Conservation (phyloP, 2,113 vertebrate species). For the Tenrec ecaudatus region DNA sequence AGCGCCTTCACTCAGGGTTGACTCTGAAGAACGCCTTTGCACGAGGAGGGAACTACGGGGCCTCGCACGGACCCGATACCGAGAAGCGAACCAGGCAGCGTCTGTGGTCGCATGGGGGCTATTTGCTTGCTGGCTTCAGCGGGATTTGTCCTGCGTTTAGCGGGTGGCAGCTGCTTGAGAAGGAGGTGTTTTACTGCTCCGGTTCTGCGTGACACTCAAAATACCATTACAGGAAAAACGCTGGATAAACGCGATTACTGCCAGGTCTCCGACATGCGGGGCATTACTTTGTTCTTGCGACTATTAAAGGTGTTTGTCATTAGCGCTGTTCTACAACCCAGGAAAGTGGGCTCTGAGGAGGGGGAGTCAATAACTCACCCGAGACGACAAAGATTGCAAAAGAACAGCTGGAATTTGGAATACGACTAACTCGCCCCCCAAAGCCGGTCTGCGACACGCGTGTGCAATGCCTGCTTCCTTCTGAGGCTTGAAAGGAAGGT, state of each 20-base stretch:
- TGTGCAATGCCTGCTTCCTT: background rate
- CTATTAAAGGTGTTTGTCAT: conserved; percentile 57
- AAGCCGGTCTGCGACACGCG: background rate
- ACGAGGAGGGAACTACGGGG: background rate
- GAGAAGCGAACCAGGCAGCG: background rate
- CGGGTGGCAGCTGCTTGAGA: conserved; percentile 56
- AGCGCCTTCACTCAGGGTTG: conserved; percentile 18
- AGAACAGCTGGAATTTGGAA: background rate
- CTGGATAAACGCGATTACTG: conserved; percentile 58
- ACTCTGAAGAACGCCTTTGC: conserved; percentile 50
- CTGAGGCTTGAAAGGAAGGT: conserved; percentile 41
- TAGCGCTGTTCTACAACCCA: conserved; percentile 54
- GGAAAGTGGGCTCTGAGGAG: conserved; percentile 1
- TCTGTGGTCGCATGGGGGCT: background rate
- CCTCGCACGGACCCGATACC: background rate
- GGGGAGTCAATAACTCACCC: conserved; percentile 31
- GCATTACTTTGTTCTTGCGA: conserved; percentile 53
- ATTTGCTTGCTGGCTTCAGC: conserved; percentile 34
- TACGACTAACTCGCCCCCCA: background rate
- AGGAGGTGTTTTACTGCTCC: conserved; percentile 55
- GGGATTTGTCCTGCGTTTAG: conserved; percentile 24
- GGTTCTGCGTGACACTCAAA: conserved; percentile 61
- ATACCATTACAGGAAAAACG: conserved; percentile 70
- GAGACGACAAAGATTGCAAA: conserved; percentile 53
- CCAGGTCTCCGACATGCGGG: background rate